Percentiles rank a stretch among this genome's conserved stretches.
Conservation (phyloP, 2,797 vertebrate species). For the Chrysocyon brachyurus region DNA sequence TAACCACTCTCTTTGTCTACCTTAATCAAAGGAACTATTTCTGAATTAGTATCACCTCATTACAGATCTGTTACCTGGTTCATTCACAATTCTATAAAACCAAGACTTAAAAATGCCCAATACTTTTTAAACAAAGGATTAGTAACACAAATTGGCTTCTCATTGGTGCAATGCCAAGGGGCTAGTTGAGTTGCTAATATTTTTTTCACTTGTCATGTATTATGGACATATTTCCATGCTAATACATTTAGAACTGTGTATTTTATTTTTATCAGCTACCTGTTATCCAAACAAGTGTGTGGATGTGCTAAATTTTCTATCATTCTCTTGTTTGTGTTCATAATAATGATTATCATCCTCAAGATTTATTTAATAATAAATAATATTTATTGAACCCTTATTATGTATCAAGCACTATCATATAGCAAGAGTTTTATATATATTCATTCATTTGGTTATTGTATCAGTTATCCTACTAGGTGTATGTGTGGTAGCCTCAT, state of each 20-base stretch:
- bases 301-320: background rate
- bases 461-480: background rate
- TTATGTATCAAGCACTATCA: background rate
- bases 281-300: background rate
- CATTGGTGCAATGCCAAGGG: background rate
- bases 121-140: background rate
- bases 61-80: background rate
- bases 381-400: background rate
- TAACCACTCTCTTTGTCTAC: background rate
- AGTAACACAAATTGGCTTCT: background rate
- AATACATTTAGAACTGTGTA: background rate
- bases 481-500: background rate
- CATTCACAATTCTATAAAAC: background rate
- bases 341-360: background rate
- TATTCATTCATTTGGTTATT: background rate
- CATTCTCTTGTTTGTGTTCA: background rate
- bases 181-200: background rate
- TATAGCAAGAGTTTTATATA: background rate
- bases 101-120: background rate
- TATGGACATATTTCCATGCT: background rate
- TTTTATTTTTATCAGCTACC: background rate
- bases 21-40: background rate
- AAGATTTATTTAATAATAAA: background rate
- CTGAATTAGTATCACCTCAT: background rate
- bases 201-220: background rate